Base-by-base conservation (phyloP, 2,797 vertebrate species). In the Phrynocephalus forsythii region DNA sequence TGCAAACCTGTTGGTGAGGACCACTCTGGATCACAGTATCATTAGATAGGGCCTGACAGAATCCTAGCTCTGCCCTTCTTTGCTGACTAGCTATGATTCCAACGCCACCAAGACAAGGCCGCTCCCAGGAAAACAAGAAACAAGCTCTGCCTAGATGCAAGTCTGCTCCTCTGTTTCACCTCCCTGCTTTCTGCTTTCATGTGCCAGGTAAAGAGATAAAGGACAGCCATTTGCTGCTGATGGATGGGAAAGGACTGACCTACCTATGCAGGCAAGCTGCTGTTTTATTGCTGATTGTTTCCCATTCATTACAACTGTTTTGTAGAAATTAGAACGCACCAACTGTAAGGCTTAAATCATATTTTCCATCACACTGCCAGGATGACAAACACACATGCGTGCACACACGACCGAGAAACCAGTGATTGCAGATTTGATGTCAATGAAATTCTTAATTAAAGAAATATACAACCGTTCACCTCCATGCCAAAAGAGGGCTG, bases 251-350 rank as follows among this genome's bases (percentile, higher is more conserved):
- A 50, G 72, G 68, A 69, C 26, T 44, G 68, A 48, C 60, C 28
- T n/a, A 60, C 73, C 69, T 38, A 48, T 86, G 33, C 56, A 82
- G 75, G 26, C 30, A 84, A 11, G 5, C 33, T 18, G 30, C 83
- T 76, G 33, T 76, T 75, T 56, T 80, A n/a, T 79, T 66, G 1
- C 18, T 68, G 26, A 69, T 83, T 85, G 78, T 8, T 87, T 86
- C 52, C 50, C 82, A n/a, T 81, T 82, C 56, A 44, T 24, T 73
- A 82, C 26, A 68, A 1, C 26, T 85, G 60, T 33, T 56, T 85
- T 15, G 1, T 78, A 24, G 71, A 66, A 73, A 67, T 81, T 24
- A 66, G 33, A 73, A 75, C 44, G 28, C 60, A 67, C 26, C 38
- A 76, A 38, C 13, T 28, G 26, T 44, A 66, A 44, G 52, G 30